Evolutionary conservation across 2,888 invertebrate genomes (phyloP).

Genomic region (Scaptomyza cyrtandrae): DNA sequence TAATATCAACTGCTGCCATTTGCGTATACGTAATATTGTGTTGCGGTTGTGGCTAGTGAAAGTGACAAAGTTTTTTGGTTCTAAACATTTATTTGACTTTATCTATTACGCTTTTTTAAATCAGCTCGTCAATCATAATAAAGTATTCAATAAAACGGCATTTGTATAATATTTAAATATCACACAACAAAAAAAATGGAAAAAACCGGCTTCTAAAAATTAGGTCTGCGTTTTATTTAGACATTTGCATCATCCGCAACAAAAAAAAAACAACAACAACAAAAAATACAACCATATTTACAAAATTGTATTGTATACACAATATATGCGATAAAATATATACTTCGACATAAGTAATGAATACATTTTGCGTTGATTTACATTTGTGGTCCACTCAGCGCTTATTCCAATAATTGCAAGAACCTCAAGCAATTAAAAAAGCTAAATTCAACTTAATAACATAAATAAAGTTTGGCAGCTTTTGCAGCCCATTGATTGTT

Average conservation of each 20-base stretch:
- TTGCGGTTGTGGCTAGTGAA: slow-evolving; percentile 44
- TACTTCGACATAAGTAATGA: slow-evolving; percentile 18
- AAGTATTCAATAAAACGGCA: slow-evolving; percentile 24
- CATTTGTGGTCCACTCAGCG: slow-evolving; percentile 9
- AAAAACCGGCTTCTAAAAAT: slow-evolving; percentile 68
- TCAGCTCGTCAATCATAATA: slow-evolving; percentile 21
- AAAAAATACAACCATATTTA: slow-evolving; percentile 44
- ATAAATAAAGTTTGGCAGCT: slow-evolving; percentile 25
- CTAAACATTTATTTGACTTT: background rate
- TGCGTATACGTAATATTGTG: slow-evolving; percentile 47
- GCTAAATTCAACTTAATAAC: slow-evolving; percentile 24
- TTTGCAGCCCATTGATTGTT: slow-evolving; percentile 9
- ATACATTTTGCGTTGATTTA: slow-evolving; percentile 21
- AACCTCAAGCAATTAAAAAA: slow-evolving; percentile 9
- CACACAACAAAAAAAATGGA: slow-evolving; percentile 14
- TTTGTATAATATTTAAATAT: slow-evolving; percentile 42
- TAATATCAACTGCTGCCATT: slow-evolving; percentile 13
- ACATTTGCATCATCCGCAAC: slow-evolving; percentile 67
- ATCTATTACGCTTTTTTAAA: background rate
- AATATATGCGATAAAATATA: slow-evolving; percentile 14
- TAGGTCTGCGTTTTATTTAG: slow-evolving; percentile 78
- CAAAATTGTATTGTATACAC: slow-evolving; percentile 28
- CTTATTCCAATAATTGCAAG: slow-evolving; percentile 33
- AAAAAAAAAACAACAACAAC: slow-evolving; percentile 12
- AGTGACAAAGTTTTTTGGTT: slow-evolving; percentile 40